Evolutionary conservation across 2,113 vertebrate species (phyloP), one percentile per base, ranked within the genome.

Genomic region (Mastomys natalensis): DNA sequence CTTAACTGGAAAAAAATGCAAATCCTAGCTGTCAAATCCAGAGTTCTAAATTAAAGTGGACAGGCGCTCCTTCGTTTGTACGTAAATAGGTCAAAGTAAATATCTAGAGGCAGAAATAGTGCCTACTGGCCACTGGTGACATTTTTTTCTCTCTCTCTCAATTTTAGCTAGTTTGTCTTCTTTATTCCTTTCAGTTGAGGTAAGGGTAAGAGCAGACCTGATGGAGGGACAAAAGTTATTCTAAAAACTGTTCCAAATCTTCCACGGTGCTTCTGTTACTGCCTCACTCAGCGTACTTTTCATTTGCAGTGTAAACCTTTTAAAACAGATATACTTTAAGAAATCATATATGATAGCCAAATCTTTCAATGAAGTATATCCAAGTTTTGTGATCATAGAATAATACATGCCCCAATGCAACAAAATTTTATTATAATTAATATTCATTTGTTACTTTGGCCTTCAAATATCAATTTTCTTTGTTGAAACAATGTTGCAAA

Each of bases 81-180:
- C 93, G 72, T 80, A 96, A 95, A 97, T 91, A 89, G 72, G 70
- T 97, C 92, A 95, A 89, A 97, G 92, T 73, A 51, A 94, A 95
- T 45, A 85, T 55, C 16, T 37, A 43, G 29, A 90, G 12, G 51
- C 78, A 62, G 89, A 24, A 93, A 93, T 40, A 55, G 15, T 16
- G 68, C 86, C 80, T 29, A 10, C 7, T 48, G 66, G 53, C 58
- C 91, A 72, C 68, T 26, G 64, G 90, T 87, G 73, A 95, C 70
- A 85, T 4, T 48, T 26, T 45, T n/a, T n/a, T 91, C 16, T 48
- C 29, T 34, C 13, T 72, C 70, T 43, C 29, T 26, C 26, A 62
- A 8, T 55, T 95, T 48, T 60, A 40, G 64, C 85, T 92, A 8
- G 64, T 60, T 86, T 88, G 26, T 78, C 73, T 68, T 94, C 40